Evolutionary conservation across 2,797 vertebrate species (phyloP).

Genomic region (Valencia hispanica): DNA sequence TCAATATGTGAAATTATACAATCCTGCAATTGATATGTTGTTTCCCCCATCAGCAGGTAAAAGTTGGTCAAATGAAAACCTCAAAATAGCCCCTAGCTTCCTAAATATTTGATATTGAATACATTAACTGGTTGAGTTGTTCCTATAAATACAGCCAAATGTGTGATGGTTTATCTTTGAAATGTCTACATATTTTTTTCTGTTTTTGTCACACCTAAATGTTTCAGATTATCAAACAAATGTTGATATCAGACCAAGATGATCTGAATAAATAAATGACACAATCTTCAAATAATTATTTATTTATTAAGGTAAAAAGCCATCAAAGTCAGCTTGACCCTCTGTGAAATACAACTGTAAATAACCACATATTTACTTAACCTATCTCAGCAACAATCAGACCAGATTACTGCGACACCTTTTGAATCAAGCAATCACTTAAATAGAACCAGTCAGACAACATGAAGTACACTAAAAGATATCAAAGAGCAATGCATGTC

Average conservation of each 20-base stretch:
- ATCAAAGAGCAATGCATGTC: not conserved
- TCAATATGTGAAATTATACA: conserved; percentile 77
- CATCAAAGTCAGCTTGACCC: not conserved
- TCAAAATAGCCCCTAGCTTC: conserved; percentile 47
- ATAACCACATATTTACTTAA: not conserved
- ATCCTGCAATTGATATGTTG: conserved; percentile 62
- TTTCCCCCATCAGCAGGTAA: conserved; percentile 48
- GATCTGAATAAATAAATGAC: conserved; percentile 7
- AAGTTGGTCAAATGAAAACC: conserved; percentile 45
- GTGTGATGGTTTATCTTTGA: conserved; percentile 38
- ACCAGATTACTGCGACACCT: too few relatives aligned
- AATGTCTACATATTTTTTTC: conserved; percentile 34
- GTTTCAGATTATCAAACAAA: conserved; percentile 12
- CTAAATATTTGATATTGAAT: conserved; percentile 50
- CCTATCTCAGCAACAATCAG: too few relatives aligned
- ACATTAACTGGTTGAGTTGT: conserved; percentile 44
- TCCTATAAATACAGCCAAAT: conserved; percentile 52
- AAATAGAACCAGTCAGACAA: not conserved
- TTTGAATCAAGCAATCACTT: too few relatives aligned
- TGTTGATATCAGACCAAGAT: conserved; percentile 21
- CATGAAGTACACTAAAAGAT: not conserved
- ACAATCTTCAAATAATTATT: not conserved
- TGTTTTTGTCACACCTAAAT: not conserved
- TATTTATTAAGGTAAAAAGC: not conserved
- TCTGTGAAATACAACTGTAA: not conserved